A percentile compares a stretch with the other conserved stretches of the same genome.
Evolutionary conservation across 2,113 vertebrate species (phyloP).

Genomic region (Tenebrosternarchus preto): DNA sequence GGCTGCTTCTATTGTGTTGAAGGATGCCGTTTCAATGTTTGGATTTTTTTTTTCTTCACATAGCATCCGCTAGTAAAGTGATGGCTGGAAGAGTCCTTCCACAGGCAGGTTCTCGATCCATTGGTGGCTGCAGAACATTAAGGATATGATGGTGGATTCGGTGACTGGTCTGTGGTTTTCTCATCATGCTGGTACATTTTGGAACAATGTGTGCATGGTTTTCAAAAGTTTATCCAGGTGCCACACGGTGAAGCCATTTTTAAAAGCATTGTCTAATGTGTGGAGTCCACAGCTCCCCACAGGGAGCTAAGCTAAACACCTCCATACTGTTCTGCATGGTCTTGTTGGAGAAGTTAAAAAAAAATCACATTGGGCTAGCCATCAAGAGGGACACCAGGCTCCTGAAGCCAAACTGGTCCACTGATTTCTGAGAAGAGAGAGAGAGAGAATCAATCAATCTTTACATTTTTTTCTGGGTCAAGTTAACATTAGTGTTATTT

Average conservation of each 20-base stretch:
- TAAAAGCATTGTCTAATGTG: too few species aligned
- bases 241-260: neutral
- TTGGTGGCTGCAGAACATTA: neutral
- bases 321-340: too few species aligned
- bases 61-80: neutral
- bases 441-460: too few species aligned
- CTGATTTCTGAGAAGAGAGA: too few species aligned
- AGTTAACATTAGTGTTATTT: too few species aligned
- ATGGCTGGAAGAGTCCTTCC: neutral
- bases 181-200: neutral
- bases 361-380: too few species aligned
- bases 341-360: too few species aligned
- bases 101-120: neutral
- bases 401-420: too few species aligned
- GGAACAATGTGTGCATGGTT: neutral
- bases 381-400: too few species aligned
- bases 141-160: neutral
- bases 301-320: too few species aligned
- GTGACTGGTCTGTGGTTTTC: neutral
- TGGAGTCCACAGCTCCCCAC: too few species aligned
- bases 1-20: neutral
- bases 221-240: neutral
- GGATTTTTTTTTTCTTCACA: neutral
- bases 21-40: slow-evolving; percentile 2
- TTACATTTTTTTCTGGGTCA: too few species aligned